These are phyloP conservation scores for Nestor notabilis DNA, from an alignment of 2,113 vertebrate species.

Conservation along the genomic window DNA sequence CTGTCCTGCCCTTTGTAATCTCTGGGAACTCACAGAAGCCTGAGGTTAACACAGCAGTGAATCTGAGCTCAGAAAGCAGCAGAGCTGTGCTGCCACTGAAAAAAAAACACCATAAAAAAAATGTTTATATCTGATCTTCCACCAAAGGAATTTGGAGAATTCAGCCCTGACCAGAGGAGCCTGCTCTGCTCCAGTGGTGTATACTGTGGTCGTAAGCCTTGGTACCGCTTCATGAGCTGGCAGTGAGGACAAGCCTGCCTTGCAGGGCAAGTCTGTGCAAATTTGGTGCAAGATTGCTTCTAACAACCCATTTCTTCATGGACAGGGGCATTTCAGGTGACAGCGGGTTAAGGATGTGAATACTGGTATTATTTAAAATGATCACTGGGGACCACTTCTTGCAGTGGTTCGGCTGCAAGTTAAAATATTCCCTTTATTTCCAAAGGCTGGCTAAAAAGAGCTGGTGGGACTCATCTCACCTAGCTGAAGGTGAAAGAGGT, in stretches of 20 bases:
- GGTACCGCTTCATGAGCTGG: background rate
- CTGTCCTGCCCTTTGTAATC: background rate
- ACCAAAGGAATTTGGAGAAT: background rate
- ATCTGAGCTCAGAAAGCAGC: background rate
- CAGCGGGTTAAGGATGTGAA: background rate
- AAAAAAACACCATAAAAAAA: background rate
- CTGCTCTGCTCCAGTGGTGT: fast-evolving
- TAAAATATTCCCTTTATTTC: background rate
- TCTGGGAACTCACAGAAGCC: background rate
- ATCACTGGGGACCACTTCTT: background rate
- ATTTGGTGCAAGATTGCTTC: background rate
- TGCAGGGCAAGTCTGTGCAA: background rate
- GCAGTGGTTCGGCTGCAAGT: background rate
- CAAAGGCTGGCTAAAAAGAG: background rate
- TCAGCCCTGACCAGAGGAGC: background rate
- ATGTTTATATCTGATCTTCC: background rate
- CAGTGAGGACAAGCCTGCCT: background rate
- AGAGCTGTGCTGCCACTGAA: background rate
- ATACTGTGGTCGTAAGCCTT: background rate
- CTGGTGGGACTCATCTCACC: background rate
- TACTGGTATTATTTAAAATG: background rate
- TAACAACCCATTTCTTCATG: background rate
- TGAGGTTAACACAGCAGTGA: background rate
- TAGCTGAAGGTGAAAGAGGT: background rate
- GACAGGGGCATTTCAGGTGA: background rate